Conservation (phyloP, 2,797 vertebrate genomes). For the Harpagifer antarcticus region DNA sequence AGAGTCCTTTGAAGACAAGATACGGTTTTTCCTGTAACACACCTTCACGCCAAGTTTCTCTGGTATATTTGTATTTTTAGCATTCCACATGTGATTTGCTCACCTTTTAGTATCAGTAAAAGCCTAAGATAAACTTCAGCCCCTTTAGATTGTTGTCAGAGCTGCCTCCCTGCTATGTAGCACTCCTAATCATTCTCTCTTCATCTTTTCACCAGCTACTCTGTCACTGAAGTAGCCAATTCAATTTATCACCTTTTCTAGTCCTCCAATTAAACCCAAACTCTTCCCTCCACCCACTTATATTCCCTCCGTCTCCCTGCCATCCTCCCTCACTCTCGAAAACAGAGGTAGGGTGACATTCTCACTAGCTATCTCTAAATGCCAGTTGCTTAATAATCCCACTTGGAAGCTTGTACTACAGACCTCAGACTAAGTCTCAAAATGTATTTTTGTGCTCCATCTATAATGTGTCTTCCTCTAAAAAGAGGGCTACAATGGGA, state of each 20-base stretch:
- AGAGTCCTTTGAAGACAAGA: slow-evolving; percentile 18
- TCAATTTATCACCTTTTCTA: slow-evolving; percentile 27
- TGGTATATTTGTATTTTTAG: slow-evolving; percentile 61
- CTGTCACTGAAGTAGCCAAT: slow-evolving; percentile 37
- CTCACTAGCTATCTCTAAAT: slow-evolving; percentile 64
- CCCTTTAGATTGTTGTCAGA: slow-evolving; percentile 18
- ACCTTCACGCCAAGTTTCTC: slow-evolving; percentile 8
- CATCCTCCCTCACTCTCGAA: slow-evolving; percentile 17
- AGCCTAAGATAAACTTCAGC: slow-evolving; percentile 38
- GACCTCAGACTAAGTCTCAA: slow-evolving; percentile 40
- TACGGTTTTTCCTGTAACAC: slow-evolving; percentile 13
- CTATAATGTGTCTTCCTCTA: slow-evolving; percentile 22
- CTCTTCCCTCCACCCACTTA: background rate
- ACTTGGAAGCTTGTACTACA: slow-evolving; percentile 60
- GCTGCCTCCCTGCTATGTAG: slow-evolving; percentile 24
- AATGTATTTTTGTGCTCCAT: slow-evolving; percentile 24
- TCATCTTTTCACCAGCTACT: slow-evolving; percentile 26
- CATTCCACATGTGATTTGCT: slow-evolving; percentile 31
- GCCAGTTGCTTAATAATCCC: slow-evolving; percentile 60
- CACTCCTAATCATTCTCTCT: slow-evolving; percentile 28
- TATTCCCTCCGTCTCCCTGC: background rate
- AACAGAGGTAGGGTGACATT: slow-evolving; percentile 58
- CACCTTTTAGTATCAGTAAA: slow-evolving; percentile 47
- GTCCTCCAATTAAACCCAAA: slow-evolving; percentile 46
- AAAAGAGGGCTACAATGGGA: slow-evolving; percentile 13